Base-by-base conservation (phyloP, 2,888 invertebrate genomes). In the Malthinus flaveolus region DNA sequence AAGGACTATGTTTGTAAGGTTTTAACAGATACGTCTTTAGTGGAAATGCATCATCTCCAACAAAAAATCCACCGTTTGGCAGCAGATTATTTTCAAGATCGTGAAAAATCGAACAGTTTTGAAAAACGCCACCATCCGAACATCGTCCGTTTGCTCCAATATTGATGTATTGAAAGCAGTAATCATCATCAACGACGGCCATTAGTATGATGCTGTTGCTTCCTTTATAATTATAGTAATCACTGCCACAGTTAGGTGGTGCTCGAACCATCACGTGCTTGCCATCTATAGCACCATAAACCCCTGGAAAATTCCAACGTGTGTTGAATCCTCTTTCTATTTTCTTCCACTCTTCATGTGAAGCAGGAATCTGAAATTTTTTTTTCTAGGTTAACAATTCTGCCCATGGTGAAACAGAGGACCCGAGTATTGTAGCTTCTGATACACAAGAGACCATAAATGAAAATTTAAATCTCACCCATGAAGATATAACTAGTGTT, bases 221-320 rank as follows among this genome's bases (percentile, higher is more conserved):
- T 10, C 57, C 58, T 67, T 70, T 68, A 60, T 70, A 70, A 59
- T 68, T 69, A 49, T 53, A 68, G 59, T 63, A 69, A 59, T 59
- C 55, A 65, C 66, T 66, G 49, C 66, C 66, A 44, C 45, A 23
- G 44, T 56, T 56, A 45, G 53, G 32, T 10, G 61, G 55, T 55
- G 50, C 64, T 66, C 63, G 57, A 61, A 70, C 67, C 13, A 47
- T 52, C 51, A 70, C 58, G 61, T 69, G 67, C 58, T 70, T 70
- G 45, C 67, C 54, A 13, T 61, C 53, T 11, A 54, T 49, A 7
- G 66, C 63, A 56, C 66, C 69, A 61, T 59, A 63, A 61, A 61
- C 65, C 37, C 49, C 49, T 33, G 59, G 65, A 59, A 68, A 68
- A 39, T 69, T 66, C 66, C 67, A 68, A 46, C 23, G 23, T 23